phyloP scores from a whole-genome alignment of 2,113 vertebrate genomes.

The Chlorodrepanis virens region DNA sequence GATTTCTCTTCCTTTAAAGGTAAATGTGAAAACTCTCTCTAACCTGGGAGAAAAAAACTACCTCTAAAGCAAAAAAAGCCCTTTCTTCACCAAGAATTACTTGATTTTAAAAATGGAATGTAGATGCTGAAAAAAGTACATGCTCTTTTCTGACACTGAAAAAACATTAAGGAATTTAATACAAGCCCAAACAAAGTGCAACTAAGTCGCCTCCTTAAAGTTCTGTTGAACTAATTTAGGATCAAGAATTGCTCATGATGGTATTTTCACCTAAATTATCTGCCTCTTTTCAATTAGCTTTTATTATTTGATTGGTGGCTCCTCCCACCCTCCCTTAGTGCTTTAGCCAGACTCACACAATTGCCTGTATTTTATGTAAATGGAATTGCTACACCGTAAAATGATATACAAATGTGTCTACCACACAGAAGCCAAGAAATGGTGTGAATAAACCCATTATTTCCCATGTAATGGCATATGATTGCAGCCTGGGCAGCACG shows the following conservation, averaged over 20 bases:
- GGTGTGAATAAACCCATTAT: constrained; percentile 58
- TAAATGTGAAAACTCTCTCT: neutral
- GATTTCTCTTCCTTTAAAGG: neutral
- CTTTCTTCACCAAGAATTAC: neutral
- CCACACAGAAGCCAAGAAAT: constrained; percentile 22
- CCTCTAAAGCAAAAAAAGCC: neutral
- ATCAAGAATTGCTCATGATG: neutral
- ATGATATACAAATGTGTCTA: constrained; percentile 69
- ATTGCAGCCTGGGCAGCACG: constrained; percentile 50
- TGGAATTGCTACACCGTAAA: constrained; percentile 64
- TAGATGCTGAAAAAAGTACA: neutral
- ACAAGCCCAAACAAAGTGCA: neutral
- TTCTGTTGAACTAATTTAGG: neutral
- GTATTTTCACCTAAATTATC: constrained; percentile 21
- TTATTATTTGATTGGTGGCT: neutral
- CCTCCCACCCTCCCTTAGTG: neutral
- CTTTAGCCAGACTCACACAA: constrained; percentile 1
- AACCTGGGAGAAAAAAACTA: neutral
- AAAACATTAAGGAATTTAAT: neutral
- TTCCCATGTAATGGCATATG: constrained; percentile 23
- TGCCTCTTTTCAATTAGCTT: neutral
- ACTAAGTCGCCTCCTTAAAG: neutral
- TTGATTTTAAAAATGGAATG: neutral
- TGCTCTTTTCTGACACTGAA: neutral
- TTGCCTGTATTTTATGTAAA: constrained; percentile 65